Conservation (phyloP, 2,888 invertebrate genomes). For the Torymus tubicola region DNA sequence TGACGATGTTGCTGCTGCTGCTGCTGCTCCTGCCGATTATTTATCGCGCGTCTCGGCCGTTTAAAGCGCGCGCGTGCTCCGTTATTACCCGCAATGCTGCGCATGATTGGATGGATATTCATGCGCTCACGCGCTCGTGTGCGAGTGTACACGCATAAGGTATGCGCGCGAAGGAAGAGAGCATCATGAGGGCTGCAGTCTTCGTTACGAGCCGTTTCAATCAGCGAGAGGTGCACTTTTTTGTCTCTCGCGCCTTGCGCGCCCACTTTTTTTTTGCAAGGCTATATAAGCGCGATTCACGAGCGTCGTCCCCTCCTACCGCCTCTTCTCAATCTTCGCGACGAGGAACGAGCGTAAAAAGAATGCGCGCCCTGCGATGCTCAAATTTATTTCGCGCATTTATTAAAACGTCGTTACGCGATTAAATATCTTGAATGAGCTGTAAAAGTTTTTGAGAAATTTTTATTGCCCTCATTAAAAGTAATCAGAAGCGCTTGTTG, state of each 20-base stretch:
- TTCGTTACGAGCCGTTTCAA: conserved; percentile 42
- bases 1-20: conserved; percentile 33
- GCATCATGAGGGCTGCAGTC: not conserved
- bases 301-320: too few relatives aligned
- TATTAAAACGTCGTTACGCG: conserved; percentile 50
- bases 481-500: conserved; percentile 12
- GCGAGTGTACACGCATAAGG: not conserved
- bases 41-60: conserved; percentile 39
- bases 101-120: conserved; percentile 50
- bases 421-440: conserved; percentile 40
- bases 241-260: conserved; percentile 5
- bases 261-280: too few relatives aligned
- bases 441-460: conserved; percentile 34
- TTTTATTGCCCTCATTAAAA: conserved; percentile 38
- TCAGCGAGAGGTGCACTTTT: conserved; percentile 37
- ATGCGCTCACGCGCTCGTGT: conserved; percentile 14
- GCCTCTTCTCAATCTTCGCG: too few relatives aligned
- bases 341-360: too few relatives aligned
- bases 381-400: conserved; percentile 47
- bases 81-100: conserved; percentile 40
- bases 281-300: too few relatives aligned
- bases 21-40: conserved; percentile 40
- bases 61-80: conserved; percentile 36
- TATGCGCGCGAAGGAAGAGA: not conserved
- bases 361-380: too few relatives aligned